These are phyloP conservation scores for Drosophila merina DNA, from an alignment of 2,888 invertebrate genomes.

Conservation along the genomic window DNA sequence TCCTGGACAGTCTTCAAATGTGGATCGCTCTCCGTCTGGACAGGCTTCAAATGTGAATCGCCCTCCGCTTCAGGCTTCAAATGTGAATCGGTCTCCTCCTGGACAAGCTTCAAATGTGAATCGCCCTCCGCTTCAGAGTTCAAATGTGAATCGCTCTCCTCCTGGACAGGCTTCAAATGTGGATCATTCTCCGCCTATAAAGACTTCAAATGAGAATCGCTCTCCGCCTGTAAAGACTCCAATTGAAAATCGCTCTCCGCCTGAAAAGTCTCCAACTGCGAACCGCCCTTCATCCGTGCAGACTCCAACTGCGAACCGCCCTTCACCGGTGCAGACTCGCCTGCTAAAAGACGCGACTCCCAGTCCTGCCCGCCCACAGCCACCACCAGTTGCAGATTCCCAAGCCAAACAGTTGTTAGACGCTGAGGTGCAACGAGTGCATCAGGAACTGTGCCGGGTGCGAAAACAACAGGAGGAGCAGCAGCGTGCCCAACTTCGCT, in stretches of 20 bases:
- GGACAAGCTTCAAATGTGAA: too few relatives aligned
- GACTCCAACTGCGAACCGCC: neutral
- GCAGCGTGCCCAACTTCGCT: slow-evolving; percentile 37
- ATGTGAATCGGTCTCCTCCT: too few relatives aligned
- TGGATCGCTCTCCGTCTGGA: neutral
- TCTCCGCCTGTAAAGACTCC: neutral
- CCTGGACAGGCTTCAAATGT: neutral
- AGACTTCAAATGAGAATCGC: too few relatives aligned
- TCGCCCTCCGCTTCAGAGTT: too few relatives aligned
- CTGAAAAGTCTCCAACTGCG: neutral
- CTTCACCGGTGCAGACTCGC: neutral
- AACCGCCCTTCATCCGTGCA: neutral
- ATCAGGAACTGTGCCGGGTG: neutral
- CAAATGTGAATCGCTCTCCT: neutral
- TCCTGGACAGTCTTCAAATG: too few relatives aligned
- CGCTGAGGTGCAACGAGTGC: neutral
- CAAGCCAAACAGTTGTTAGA: neutral
- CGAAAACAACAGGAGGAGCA: slow-evolving; percentile 52
- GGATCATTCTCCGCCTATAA: neutral
- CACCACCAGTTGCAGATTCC: neutral
- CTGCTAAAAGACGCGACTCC: neutral
- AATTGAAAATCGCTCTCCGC: neutral
- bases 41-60: neutral
- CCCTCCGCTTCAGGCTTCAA: neutral
- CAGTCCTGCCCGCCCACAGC: neutral